These are phyloP conservation scores for Pygmarrhopalites habei DNA, from an alignment of 1,140 invertebrate genomes.

Conservation along the genomic window DNA sequence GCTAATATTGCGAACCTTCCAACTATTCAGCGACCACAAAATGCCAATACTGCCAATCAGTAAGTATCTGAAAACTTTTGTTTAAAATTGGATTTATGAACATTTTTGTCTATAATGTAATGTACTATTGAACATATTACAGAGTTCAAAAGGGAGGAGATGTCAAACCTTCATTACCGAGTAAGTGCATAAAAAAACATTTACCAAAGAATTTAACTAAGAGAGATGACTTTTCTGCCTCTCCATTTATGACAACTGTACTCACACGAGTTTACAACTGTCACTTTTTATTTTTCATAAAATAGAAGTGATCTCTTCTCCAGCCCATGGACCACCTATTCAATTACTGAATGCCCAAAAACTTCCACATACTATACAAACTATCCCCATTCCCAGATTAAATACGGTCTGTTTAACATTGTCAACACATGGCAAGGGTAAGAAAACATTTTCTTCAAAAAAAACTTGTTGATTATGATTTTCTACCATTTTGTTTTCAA, in stretches of 20 bases:
- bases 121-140: background rate
- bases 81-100: background rate
- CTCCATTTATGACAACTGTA: too few species aligned
- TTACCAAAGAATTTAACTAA: too few species aligned
- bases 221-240: too few species aligned
- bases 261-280: background rate
- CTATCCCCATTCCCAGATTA: slow-evolving; percentile 29
- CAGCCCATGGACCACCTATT: slow-evolving; percentile 39
- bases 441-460: background rate
- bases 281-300: slow-evolving; percentile 28
- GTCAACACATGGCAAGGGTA: slow-evolving; percentile 36
- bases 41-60: slow-evolving; percentile 22
- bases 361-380: slow-evolving; percentile 32
- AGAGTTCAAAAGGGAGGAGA: slow-evolving; percentile 2
- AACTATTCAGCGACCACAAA: slow-evolving; percentile 28
- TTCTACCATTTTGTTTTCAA: too few species aligned
- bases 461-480: too few species aligned
- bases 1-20: slow-evolving; percentile 26
- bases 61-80: slow-evolving; percentile 20
- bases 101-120: too few species aligned
- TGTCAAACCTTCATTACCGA: too few species aligned
- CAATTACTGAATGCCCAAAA: slow-evolving; percentile 36
- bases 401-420: slow-evolving; percentile 28
- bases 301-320: slow-evolving; percentile 40
- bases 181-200: too few species aligned